Evolutionary conservation across 2,797 vertebrate genomes (phyloP).

Genomic region (Fistularia tabacaria): DNA sequence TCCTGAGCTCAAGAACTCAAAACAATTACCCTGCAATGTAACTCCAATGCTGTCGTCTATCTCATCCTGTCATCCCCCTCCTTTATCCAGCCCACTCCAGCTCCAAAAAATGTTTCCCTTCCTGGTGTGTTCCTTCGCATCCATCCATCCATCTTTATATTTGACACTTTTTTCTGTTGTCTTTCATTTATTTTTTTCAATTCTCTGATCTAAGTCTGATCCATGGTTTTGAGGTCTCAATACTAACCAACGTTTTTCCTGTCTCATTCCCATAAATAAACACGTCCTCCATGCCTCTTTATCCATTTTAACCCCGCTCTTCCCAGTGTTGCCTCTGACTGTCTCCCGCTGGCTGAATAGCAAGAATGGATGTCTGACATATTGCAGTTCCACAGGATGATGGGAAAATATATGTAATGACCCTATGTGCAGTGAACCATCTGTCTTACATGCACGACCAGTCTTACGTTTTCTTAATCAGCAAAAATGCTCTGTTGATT

Average conservation of each 20-base stretch:
- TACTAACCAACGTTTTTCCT: constrained; percentile 26
- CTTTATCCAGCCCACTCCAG: constrained; percentile 1
- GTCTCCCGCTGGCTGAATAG: neutral
- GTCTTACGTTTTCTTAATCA: constrained; percentile 45
- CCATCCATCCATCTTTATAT: constrained; percentile 26
- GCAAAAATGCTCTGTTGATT: constrained; percentile 48
- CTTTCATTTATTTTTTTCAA: constrained; percentile 10
- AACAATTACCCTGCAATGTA: constrained; percentile 45
- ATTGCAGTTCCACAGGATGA: constrained; percentile 7
- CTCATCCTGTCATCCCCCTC: neutral
- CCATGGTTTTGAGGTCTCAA: too few species aligned
- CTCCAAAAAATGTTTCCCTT: neutral
- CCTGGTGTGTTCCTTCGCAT: neutral
- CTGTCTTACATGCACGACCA: constrained; percentile 43
- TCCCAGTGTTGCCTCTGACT: constrained; percentile 1
- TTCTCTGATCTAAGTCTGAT: neutral
- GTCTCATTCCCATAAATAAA: constrained; percentile 5
- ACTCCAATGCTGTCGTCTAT: constrained; percentile 15
- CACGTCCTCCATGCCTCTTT: neutral
- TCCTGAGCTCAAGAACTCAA: constrained; percentile 34
- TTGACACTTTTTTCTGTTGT: constrained; percentile 13
- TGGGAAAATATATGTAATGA: constrained; percentile 16
- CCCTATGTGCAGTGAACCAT: constrained; percentile 36
- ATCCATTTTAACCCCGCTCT: constrained; percentile 16
- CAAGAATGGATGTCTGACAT: constrained; percentile 4